A percentile compares a stretch with the other conserved stretches of the same genome.
These are phyloP conservation scores for Thunnus thynnus DNA, from an alignment of 2,113 vertebrate species.

Conservation along the genomic window DNA sequence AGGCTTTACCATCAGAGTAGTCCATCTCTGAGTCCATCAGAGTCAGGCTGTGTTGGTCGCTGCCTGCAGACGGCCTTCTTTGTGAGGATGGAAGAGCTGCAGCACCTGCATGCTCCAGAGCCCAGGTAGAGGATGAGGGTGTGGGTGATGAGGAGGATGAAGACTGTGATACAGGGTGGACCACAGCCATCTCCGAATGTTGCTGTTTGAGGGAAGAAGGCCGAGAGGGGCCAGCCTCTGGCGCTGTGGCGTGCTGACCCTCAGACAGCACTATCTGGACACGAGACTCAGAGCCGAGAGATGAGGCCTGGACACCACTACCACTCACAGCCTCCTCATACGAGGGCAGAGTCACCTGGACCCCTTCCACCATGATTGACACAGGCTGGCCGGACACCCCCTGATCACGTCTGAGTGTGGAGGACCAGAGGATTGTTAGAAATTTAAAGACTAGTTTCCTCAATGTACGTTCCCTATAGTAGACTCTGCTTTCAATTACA, in stretches of 20 bases:
- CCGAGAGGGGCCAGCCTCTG: slow-evolving; percentile 84
- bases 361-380: slow-evolving; percentile 96
- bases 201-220: slow-evolving; percentile 83
- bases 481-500: not conserved
- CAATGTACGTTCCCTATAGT: no score
- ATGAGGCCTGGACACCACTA: slow-evolving; percentile 76
- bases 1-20: slow-evolving; percentile 91
- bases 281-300: slow-evolving; percentile 88
- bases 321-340: slow-evolving; percentile 97
- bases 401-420: slow-evolving; percentile 89
- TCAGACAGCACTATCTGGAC: slow-evolving; percentile 97
- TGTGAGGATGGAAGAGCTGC: slow-evolving; percentile 81
- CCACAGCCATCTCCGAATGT: slow-evolving; percentile 92
- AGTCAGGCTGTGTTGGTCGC: slow-evolving; percentile 92
- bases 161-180: slow-evolving; percentile 88
- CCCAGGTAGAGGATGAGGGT: slow-evolving; percentile 87
- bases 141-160: slow-evolving; percentile 77
- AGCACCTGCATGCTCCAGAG: slow-evolving; percentile 84
- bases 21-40: slow-evolving; percentile 93
- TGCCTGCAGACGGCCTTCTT: slow-evolving; percentile 86
- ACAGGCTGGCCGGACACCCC: slow-evolving; percentile 93
- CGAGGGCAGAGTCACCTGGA: slow-evolving; percentile 95
- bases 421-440: not conserved
- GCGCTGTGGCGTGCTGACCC: slow-evolving; percentile 83
- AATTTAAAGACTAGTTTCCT: not conserved